Conservation (phyloP, 2,113 vertebrate species). For the Porphyrio hochstetteri region DNA sequence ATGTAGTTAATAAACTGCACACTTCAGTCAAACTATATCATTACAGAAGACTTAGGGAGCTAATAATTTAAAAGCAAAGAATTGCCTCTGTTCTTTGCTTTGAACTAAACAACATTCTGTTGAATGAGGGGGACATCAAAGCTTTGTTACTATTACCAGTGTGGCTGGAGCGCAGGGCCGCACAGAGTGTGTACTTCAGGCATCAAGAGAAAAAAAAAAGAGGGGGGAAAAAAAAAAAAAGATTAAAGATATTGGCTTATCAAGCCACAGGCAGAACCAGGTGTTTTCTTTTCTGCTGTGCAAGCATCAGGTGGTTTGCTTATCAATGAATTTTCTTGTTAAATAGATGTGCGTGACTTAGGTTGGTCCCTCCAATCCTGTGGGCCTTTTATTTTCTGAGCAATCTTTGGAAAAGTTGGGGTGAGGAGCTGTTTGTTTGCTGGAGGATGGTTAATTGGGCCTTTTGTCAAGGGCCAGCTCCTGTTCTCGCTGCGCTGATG, state of each 20-base stretch:
- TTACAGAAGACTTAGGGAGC: slow-evolving; percentile 89
- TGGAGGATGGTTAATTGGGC: background rate
- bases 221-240: slow-evolving; percentile 53
- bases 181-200: slow-evolving; percentile 78
- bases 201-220: slow-evolving; percentile 57
- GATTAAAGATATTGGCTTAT: slow-evolving; percentile 77
- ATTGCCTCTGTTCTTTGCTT: slow-evolving; percentile 84
- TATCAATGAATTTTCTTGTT: slow-evolving; percentile 66
- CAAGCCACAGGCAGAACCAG: slow-evolving; percentile 72
- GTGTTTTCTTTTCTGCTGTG: slow-evolving; percentile 69
- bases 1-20: slow-evolving; percentile 92
- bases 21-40: slow-evolving; percentile 91
- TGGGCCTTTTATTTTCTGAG: slow-evolving; percentile 33
- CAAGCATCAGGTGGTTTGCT: slow-evolving; percentile 70
- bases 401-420: background rate
- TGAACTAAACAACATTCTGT: slow-evolving; percentile 90
- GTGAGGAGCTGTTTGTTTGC: slow-evolving; percentile 23
- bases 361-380: slow-evolving; percentile 20
- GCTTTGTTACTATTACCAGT: slow-evolving; percentile 80
- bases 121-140: slow-evolving; percentile 86
- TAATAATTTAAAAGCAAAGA: slow-evolving; percentile 92
- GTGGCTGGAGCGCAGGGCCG: slow-evolving; percentile 77
- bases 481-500: fast-evolving
- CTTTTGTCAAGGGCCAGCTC: background rate
- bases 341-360: slow-evolving; percentile 54